Percentiles rank a stretch among this genome's conserved stretches.
Evolutionary conservation across 2,113 vertebrate species (phyloP).

Genomic region (Lophotis ruficrista): DNA sequence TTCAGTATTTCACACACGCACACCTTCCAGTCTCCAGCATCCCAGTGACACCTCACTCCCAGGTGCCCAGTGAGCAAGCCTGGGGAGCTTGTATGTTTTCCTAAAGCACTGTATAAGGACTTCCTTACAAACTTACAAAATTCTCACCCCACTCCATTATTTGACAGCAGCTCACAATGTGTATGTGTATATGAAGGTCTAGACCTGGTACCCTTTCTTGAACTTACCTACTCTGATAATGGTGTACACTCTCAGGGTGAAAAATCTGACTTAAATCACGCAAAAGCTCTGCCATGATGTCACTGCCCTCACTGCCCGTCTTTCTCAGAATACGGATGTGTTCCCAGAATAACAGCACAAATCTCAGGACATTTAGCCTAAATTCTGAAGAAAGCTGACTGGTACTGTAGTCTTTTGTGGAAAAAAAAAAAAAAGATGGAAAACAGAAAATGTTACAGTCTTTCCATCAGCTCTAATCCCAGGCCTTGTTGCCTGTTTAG

Average conservation of each 20-base stretch:
- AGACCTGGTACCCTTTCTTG: neutral
- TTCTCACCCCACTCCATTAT: neutral
- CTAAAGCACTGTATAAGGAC: neutral
- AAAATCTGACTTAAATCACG: neutral
- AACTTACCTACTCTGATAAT: neutral
- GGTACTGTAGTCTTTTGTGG: neutral
- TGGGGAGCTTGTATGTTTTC: neutral
- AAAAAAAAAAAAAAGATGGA: neutral
- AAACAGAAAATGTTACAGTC: neutral
- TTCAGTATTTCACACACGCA: accelerated
- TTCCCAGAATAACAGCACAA: neutral
- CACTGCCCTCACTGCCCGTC: neutral
- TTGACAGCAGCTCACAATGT: neutral
- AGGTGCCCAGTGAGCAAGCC: neutral
- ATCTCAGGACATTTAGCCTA: neutral
- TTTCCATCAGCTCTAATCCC: neutral
- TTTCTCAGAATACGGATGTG: neutral
- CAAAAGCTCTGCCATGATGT: neutral
- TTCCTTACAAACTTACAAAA: neutral
- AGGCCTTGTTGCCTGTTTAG: neutral
- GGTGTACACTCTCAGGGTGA: neutral
- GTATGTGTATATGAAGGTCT: neutral
- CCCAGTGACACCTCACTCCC: neutral
- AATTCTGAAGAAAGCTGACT: neutral
- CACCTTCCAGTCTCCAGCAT: neutral